Base-by-base conservation (phyloP, 92 coral and sea anemone species). In the Paramuricea clavata region DNA sequence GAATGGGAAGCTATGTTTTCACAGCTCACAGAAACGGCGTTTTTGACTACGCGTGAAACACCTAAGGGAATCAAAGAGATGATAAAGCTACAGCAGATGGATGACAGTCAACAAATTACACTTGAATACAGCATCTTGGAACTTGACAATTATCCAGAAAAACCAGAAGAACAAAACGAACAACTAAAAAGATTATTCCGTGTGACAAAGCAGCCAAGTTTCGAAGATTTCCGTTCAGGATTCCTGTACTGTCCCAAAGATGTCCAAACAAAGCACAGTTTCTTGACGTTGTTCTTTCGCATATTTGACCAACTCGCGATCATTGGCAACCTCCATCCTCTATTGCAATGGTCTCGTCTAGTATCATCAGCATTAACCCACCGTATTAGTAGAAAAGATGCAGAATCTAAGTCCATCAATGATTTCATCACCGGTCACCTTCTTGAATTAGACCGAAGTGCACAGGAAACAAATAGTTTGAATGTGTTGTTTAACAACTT, bases 241-340 rank as follows among this genome's bases (percentile, higher is more conserved):
- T 97, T 81, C 83, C 5, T 93, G 77, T 76, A 81, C 81, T 79
- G 86, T 21, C 83, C 84, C n/a, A 83, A 83, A 2, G 81, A 90
- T 21, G 67, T 68, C 47, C 92, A 87, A 49, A 68, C 88, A 12
- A 89, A 62, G 31, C 93, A 94, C 85, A 92, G 89, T 0, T 76
- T 97, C 19, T 87, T 97, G 62, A 94, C 98, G 16, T 90, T 97
- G 52, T 94, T 97, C 81, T 81, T 97, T 49, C 95, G 93, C 56
- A 85, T 69, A 67, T 81, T 87, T 70, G 34, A 89, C 79, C 80
- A 85, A 33, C 88, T 97, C 21, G 85, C 88, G 17, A 81, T 74
- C 6, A 85, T 94, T 69, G 81, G 89, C n/a, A 70, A 93, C 59
- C 94, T 97, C 4, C 76, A 19, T 64, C 31, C 90, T 50, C 92